These are phyloP conservation scores for Scleropages formosus DNA, from an alignment of 2,797 vertebrate species.

Conservation along the genomic window DNA sequence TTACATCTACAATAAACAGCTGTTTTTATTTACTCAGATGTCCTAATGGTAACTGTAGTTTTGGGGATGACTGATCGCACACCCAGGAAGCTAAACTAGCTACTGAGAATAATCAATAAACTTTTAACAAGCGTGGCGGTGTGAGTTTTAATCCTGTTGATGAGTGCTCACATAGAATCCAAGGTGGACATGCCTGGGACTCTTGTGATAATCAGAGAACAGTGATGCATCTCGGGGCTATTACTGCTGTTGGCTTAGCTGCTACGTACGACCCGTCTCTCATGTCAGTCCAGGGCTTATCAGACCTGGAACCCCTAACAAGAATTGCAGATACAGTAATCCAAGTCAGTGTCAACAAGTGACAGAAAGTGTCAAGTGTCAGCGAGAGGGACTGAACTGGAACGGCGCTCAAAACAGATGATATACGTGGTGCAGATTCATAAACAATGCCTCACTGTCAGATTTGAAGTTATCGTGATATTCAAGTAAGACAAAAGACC, in stretches of 20 bases:
- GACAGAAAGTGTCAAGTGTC: neutral
- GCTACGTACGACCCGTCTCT: slow-evolving; percentile 25
- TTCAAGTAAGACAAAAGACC: too few relatives aligned
- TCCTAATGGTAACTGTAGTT: slow-evolving; percentile 3
- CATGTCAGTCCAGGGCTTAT: slow-evolving; percentile 52
- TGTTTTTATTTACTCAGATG: slow-evolving; percentile 17
- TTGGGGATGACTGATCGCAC: neutral
- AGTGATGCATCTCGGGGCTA: slow-evolving; percentile 21
- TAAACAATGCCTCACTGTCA: too few relatives aligned
- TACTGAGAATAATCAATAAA: neutral
- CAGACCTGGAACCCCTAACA: neutral
- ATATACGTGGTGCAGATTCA: neutral
- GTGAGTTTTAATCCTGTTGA: slow-evolving; percentile 3
- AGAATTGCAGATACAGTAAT: slow-evolving; percentile 61
- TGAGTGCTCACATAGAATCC: neutral
- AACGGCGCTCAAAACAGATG: neutral
- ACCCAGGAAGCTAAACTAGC: slow-evolving; percentile 2
- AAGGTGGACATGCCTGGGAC: neutral
- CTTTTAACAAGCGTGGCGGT: neutral
- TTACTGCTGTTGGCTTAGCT: slow-evolving; percentile 22
- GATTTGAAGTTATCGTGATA: too few relatives aligned
- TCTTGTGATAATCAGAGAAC: slow-evolving; percentile 35
- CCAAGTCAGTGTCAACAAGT: slow-evolving; percentile 35
- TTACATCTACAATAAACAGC: slow-evolving; percentile 21
- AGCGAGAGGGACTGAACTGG: too few relatives aligned